Conservation (phyloP, 2,797 vertebrate species). For the Spondyliosoma cantharus region DNA sequence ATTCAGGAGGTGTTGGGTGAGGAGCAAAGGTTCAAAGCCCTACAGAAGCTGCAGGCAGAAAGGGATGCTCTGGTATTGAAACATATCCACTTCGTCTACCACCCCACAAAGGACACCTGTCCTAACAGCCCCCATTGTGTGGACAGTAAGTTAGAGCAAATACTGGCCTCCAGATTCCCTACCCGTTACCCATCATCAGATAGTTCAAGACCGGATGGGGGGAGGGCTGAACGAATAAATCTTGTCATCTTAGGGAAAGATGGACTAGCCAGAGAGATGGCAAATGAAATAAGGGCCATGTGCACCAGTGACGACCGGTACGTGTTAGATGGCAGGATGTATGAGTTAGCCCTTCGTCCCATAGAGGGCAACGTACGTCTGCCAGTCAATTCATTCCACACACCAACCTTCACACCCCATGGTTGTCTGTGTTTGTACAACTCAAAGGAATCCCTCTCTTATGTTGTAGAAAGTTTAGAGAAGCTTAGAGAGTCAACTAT, state of each 20-base stretch:
- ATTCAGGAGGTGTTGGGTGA: conserved; percentile 96
- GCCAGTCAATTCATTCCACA: conserved; percentile 97
- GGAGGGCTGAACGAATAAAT: conserved; percentile 91
- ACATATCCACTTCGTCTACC: conserved; percentile 99
- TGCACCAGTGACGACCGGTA: conserved; percentile 96
- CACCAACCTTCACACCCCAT: conserved; percentile 94
- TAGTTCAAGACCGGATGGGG: conserved; percentile 82
- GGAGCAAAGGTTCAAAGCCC: conserved; percentile 94
- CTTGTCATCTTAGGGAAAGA: conserved; percentile 98
- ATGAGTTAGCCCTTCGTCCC: conserved; percentile 92
- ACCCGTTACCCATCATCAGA: conserved; percentile 87
- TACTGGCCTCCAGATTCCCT: conserved; percentile 86
- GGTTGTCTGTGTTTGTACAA: conserved; percentile 98
- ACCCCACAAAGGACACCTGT: conserved; percentile 97
- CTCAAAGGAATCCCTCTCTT: conserved; percentile 96
- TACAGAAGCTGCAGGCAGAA: conserved; percentile 97
- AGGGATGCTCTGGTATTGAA: conserved; percentile 96
- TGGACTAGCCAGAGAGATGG: conserved; percentile 93
- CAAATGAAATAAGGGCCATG: conserved; percentile 96
- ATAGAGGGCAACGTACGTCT: conserved; percentile 98
- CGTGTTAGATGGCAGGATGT: conserved; percentile 93
- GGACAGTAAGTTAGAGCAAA: conserved; percentile 93
- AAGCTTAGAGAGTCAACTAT: conserved; percentile 91
- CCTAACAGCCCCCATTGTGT: conserved; percentile 91
- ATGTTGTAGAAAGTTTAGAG: conserved; percentile 96